Evolutionary conservation across 23 tunicate genomes (phyloP).

Genomic region (Halocynthia roretzi): DNA sequence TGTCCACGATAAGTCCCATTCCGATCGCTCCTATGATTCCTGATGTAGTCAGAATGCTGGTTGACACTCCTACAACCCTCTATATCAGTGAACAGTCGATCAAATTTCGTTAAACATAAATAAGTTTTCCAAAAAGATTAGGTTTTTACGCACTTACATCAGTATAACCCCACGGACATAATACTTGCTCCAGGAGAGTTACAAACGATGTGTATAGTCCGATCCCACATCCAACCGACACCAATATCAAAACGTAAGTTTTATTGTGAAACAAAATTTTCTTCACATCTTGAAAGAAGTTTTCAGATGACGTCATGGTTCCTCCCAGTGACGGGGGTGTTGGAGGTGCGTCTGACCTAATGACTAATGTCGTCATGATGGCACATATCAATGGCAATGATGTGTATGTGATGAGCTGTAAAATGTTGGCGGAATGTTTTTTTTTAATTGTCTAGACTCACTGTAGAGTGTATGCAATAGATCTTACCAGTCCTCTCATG

Average conservation of each 20-base stretch:
- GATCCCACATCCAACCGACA: conserved; percentile 64
- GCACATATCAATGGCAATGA: conserved; percentile 39
- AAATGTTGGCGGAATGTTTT: background rate
- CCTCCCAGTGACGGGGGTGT: conserved; percentile 74
- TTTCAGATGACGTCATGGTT: conserved; percentile 11
- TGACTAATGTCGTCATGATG: conserved; percentile 24
- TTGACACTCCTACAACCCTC: conserved; percentile 60
- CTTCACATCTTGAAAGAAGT: conserved; percentile 42
- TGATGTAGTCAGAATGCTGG: conserved; percentile 44
- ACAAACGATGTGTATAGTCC: conserved; percentile 82
- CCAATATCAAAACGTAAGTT: conserved; percentile 42
- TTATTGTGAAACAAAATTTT: conserved; percentile 33
- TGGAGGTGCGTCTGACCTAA: conserved; percentile 72
- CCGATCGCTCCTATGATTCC: conserved; percentile 78
- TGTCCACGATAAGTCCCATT: conserved; percentile 42
- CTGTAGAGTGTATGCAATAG: background rate
- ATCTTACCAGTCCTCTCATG: conserved; percentile 43
- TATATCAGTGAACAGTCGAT: conserved; percentile 3
- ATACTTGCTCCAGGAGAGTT: conserved; percentile 65
- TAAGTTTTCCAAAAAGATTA: background rate
- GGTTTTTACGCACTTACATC: conserved; percentile 37
- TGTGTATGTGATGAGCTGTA: conserved; percentile 61
- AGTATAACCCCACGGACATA: conserved; percentile 87
- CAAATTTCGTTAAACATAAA: background rate
- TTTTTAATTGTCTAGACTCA: background rate